These are phyloP conservation scores for Esox niger DNA, from an alignment of 2,113 vertebrate genomes.

Conservation along the genomic window DNA sequence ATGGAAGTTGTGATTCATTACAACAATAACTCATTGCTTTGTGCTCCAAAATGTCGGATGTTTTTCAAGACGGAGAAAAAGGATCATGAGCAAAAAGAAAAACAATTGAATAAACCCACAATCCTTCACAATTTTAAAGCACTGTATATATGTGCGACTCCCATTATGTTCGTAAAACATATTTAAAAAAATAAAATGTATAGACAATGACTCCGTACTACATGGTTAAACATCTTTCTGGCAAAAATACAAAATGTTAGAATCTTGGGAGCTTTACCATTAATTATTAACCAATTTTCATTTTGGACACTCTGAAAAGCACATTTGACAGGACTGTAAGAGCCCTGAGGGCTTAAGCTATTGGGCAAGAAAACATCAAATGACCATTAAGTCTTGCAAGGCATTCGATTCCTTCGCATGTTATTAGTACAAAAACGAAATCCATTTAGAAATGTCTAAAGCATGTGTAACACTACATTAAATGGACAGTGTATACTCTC, in stretches of 20 bases:
- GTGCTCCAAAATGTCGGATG: no score
- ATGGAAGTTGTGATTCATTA: no score
- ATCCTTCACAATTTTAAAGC: not conserved
- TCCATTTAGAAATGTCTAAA: conserved; percentile 42
- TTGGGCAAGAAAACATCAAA: conserved; percentile 51
- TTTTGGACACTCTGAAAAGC: conserved; percentile 42
- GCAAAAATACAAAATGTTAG: not conserved
- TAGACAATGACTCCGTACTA: not conserved
- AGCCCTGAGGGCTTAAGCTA: conserved; percentile 22
- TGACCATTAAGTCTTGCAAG: conserved; percentile 61
- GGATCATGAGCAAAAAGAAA: not conserved
- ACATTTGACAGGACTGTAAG: conserved; percentile 23
- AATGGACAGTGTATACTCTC: conserved; percentile 44
- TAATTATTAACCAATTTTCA: conserved; percentile 53
- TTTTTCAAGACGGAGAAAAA: no score
- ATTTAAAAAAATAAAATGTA: not conserved
- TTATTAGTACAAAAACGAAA: conserved; percentile 17
- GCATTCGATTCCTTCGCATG: conserved; percentile 33
- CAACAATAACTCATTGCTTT: no score
- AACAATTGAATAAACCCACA: not conserved
- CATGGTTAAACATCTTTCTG: not conserved
- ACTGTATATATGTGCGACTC: not conserved
- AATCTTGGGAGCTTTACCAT: conserved; percentile 13
- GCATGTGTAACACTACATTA: conserved; percentile 53
- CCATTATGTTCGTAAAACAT: not conserved